Evolutionary conservation across 1,140 invertebrate species (phyloP), one percentile per base, ranked within the genome.

Genomic region (Polypedilum pembai): DNA sequence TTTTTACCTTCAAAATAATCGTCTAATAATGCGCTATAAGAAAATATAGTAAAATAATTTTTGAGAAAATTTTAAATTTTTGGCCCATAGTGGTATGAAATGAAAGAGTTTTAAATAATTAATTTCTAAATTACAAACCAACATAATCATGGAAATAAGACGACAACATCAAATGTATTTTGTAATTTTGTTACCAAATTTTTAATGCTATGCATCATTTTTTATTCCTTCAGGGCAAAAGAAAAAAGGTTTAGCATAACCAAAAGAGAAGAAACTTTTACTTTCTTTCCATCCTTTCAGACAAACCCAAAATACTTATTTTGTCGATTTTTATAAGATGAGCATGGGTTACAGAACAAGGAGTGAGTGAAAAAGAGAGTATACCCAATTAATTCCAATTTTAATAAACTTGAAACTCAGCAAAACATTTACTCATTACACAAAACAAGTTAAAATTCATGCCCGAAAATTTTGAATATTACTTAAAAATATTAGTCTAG

Each of bases 381-480:
- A 8, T 4, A 56, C 45, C 45, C 45, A 56, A 56, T 56, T 56
- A 56, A 56, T 56, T 56, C 45, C 12, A n/a, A n/a, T 56, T 56
- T n/a, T 56, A 56, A 56, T 56, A 56, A 56, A 56, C 12, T 56
- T 56, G 45, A 56, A 56, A 56, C 45, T 56, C 45, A 56, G 45
- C 45, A 56, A 56, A 56, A 56, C 12, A 56, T 56, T 56, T 56
- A 15, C 45, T 56, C 45, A 56, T 56, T 56, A 56, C 45, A 56
- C n/a, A n/a, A n/a, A n/a, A n/a, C n/a, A n/a, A n/a, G n/a, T 56
- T 56, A n/a, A n/a, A n/a, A n/a, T 56, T 56, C 45, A 56, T 56
- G n/a, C 12, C 45, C 45, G 3, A 56, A 56, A 56, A 56, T 56
- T 3, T 56, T 56, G 12, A 12, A 12, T 56, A 12, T 56, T 56